These are phyloP conservation scores for Delphinapterus leucas DNA, from an alignment of 2,113 vertebrate genomes.

Conservation along the genomic window DNA sequence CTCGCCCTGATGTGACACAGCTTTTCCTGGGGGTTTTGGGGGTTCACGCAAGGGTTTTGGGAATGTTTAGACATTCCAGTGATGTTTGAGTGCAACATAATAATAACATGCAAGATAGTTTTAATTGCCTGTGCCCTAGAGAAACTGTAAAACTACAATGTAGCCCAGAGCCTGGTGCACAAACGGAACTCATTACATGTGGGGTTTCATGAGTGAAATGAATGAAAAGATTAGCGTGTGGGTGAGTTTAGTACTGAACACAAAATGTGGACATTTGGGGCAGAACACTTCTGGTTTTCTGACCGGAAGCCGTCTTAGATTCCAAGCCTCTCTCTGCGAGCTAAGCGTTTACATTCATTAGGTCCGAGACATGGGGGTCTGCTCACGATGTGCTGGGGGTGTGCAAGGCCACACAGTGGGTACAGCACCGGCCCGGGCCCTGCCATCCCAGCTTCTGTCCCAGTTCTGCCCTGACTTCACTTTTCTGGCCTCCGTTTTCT, in stretches of 20 bases:
- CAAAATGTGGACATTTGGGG: not conserved
- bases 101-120: not conserved
- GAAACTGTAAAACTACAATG: not conserved
- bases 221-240: not conserved
- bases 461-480: not conserved
- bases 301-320: not conserved
- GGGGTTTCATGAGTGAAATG: not conserved
- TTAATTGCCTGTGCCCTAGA: not conserved
- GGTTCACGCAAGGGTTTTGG: not conserved
- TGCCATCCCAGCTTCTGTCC: not conserved
- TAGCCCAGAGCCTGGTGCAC: not conserved
- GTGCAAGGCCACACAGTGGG: too few species aligned
- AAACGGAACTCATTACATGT: not conserved
- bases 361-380: rapidly evolving
- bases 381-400: not conserved
- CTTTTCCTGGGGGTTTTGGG: not conserved
- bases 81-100: not conserved
- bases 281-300: not conserved
- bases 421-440: not conserved
- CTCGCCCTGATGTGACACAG: not conserved
- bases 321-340: not conserved
- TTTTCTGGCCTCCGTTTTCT: not conserved
- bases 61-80: not conserved
- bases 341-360: not conserved
- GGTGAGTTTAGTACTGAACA: not conserved